phyloP scores from a whole-genome alignment of 1,140 invertebrate genomes.

The Ectropis grisescens region DNA sequence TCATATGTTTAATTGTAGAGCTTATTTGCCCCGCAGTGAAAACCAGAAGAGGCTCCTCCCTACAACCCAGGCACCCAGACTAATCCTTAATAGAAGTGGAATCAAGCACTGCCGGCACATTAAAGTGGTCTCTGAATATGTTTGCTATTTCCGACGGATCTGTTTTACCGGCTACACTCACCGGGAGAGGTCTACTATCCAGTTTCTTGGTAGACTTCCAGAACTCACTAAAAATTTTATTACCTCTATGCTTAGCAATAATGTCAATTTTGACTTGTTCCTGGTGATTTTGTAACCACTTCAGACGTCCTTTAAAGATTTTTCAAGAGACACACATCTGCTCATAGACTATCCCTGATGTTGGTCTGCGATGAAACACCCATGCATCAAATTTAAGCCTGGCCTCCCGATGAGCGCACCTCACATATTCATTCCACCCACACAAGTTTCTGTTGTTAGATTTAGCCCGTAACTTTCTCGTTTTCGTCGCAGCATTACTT shows the following conservation, averaged over 20 bases:
- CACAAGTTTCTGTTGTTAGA: background rate
- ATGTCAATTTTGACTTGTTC: background rate
- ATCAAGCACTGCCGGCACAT: background rate
- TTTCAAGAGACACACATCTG: conserved; percentile 3
- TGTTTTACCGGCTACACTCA: background rate
- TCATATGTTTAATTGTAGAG: background rate
- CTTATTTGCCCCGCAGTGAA: background rate
- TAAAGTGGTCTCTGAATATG: background rate
- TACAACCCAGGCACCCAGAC: background rate
- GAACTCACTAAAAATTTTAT: background rate
- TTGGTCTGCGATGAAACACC: conserved; percentile 3
- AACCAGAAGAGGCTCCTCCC: background rate
- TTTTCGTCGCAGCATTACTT: background rate
- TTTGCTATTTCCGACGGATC: background rate
- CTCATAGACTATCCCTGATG: conserved; percentile 1
- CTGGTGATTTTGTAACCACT: background rate
- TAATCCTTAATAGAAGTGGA: too few relatives aligned
- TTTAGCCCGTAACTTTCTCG: background rate
- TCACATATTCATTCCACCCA: conserved; percentile 12
- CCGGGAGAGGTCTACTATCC: background rate
- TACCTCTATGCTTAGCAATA: background rate
- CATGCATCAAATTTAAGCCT: conserved; percentile 6
- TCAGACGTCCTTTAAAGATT: background rate
- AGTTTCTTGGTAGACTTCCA: background rate
- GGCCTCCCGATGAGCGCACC: conserved; percentile 5